Conservation (phyloP, 2,797 vertebrate species). For the Danio jaintianensis region DNA sequence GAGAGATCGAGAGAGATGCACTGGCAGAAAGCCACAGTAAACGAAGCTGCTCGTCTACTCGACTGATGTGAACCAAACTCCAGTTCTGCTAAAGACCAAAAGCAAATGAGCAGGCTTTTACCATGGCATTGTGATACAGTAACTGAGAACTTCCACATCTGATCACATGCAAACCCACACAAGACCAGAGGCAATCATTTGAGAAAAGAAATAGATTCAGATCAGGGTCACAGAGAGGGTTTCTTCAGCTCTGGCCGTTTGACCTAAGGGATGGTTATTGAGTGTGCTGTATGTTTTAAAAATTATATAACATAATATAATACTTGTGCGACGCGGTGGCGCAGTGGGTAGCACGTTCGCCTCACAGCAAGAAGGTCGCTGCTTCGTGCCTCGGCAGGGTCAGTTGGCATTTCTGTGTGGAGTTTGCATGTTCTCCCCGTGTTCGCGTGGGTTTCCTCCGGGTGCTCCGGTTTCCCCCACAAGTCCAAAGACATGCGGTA, state of each 20-base stretch:
- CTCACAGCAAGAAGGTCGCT: too few species aligned
- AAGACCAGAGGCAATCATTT: background rate
- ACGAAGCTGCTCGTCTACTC: conserved; percentile 9
- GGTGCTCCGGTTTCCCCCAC: too few species aligned
- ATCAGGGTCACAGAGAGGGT: background rate
- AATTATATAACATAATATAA: background rate
- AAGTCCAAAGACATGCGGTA: too few species aligned
- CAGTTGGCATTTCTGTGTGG: too few species aligned
- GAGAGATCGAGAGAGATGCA: conserved; percentile 35
- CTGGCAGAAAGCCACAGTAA: conserved; percentile 31
- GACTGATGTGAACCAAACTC: conserved; percentile 31
- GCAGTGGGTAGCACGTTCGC: too few species aligned
- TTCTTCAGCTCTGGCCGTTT: background rate
- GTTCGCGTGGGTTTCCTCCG: too few species aligned
- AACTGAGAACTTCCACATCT: conserved; percentile 1
- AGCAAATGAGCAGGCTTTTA: conserved; percentile 23
- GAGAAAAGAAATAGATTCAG: background rate
- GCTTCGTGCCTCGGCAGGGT: too few species aligned
- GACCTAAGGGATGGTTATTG: background rate
- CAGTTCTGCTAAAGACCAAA: conserved; percentile 22
- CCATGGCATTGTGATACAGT: conserved; percentile 25
- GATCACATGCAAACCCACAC: background rate
- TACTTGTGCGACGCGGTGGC: too few species aligned
- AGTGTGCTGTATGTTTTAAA: background rate
- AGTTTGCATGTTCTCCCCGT: too few species aligned